Percentiles rank a stretch among this genome's conserved stretches.
These are phyloP conservation scores for Zygothrica quintamaculata DNA, from an alignment of 2,888 invertebrate genomes.

Conservation along the genomic window DNA sequence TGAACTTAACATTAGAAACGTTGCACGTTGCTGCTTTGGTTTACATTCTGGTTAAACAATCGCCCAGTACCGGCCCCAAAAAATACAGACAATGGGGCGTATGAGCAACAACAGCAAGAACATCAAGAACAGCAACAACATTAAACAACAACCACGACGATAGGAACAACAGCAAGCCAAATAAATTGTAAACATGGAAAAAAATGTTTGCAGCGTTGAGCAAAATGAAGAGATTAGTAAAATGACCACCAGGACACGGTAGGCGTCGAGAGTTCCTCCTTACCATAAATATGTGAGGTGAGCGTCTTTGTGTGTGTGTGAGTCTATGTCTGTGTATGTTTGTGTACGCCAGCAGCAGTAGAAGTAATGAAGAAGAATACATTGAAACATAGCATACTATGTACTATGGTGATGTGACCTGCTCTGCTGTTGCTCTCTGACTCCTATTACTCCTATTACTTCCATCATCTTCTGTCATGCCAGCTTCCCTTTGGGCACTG, in stretches of 20 bases:
- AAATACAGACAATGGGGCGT: constrained; percentile 70
- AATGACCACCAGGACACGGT: constrained; percentile 65
- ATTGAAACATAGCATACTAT: constrained; percentile 32
- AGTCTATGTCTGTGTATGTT: no score
- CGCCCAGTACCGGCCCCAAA: constrained; percentile 32
- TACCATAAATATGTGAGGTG: no score
- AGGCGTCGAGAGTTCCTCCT: constrained; percentile 36
- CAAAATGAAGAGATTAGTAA: constrained; percentile 79
- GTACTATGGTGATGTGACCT: constrained; percentile 34
- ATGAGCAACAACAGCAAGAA: constrained; percentile 50
- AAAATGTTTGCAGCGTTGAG: constrained; percentile 49
- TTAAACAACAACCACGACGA: constrained; percentile 8
- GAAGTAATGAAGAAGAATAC: constrained; percentile 47
- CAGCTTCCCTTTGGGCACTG: constrained; percentile 32
- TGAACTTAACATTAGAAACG: constrained; percentile 64
- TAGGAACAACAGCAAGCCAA: constrained; percentile 51
- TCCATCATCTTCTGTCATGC: constrained; percentile 3
- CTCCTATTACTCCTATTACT: not conserved
- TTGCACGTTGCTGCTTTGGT: constrained; percentile 27
- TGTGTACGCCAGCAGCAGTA: constrained; percentile 10
- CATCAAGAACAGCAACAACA: constrained; percentile 11
- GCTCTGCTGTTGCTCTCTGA: constrained; percentile 1
- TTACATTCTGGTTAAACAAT: constrained; percentile 42
- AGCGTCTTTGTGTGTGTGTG: no score
- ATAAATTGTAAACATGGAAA: constrained; percentile 75